Evolutionary conservation across 2,797 vertebrate genomes (phyloP), one percentile per base, ranked within the genome.

Genomic region (Coilia nasus): DNA sequence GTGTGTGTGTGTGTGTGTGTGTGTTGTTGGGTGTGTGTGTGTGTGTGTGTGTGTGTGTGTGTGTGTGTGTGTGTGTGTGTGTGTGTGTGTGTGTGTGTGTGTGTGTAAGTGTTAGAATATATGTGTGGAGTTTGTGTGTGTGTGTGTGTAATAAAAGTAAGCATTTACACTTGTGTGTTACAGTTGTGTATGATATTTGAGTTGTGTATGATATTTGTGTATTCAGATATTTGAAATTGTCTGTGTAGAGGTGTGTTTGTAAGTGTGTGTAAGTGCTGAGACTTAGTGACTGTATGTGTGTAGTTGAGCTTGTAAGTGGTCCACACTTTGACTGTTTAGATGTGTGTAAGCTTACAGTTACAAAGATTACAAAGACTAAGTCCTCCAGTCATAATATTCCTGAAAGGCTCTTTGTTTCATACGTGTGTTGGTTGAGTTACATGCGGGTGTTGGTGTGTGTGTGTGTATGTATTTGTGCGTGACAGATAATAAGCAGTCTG

Each of bases 361-460:
- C 31, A 35, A 7, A 71, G 28, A 71, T 35, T 35, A 71, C 28
- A 28, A 15, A 15, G 67, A 28, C 2, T 0, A 31, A 6, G 67
- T 14, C 14, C 23, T 14, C 67, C 31, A 71, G 31, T 35, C 14
- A 71, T 31, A 31, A 14, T 71, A 71, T 71, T 71, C 3, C 67
- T 71, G 67, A 71, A 71, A 15, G 67, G 67, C 67, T 71, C 67
- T 71, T 71, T 71, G 67, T 71, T 71, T 71, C 19, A 14, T 59
- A 4, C 21, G 59, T 19, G 31, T 19, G 67, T 75, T 12, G 15
- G 31, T 75, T 9, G 50, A 14, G 50, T 7, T 54, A 54, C 50
- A 54, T 54, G 50, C 14, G 35, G 9, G 31, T 78, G 35, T 44
- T 15, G 41, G 15, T 41, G 15, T 75, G 31, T 75, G 15, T 75